Evolutionary conservation across 2,888 invertebrate species (phyloP).

Genomic region (Esperia sulphurella): DNA sequence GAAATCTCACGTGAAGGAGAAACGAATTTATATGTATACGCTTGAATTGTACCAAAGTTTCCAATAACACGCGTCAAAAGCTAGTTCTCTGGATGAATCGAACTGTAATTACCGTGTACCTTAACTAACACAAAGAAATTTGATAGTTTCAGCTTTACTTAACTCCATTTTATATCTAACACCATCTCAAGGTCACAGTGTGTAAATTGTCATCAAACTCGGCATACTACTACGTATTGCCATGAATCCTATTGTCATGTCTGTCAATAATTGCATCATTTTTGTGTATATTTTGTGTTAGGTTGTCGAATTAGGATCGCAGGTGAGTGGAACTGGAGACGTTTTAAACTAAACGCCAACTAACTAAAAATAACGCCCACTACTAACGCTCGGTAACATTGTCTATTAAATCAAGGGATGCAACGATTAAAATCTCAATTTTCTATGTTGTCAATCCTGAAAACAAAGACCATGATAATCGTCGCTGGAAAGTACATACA

Average conservation of each 20-base stretch:
- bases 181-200: slow-evolving; percentile 8
- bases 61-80: too few species aligned
- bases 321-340: background rate
- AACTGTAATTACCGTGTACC: background rate
- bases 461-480: too few species aligned
- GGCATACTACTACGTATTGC: background rate
- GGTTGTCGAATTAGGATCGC: background rate
- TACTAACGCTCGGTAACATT: too few species aligned
- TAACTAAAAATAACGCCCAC: too few species aligned
- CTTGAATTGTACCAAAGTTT: too few species aligned
- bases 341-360: too few species aligned
- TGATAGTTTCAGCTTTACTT: slow-evolving; percentile 9
- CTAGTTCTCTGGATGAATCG: background rate
- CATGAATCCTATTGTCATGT: background rate
- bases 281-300: slow-evolving; percentile 5
- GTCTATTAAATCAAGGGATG: too few species aligned
- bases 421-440: too few species aligned
- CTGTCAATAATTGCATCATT: background rate
- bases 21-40: too few species aligned
- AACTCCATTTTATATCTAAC: slow-evolving; percentile 6
- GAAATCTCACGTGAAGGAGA: too few species aligned
- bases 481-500: too few species aligned
- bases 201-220: slow-evolving; percentile 2
- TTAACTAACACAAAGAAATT: slow-evolving; percentile 1
- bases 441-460: too few species aligned